phyloP scores from a whole-genome alignment of 1,140 invertebrate genomes.

The Trichomalopsis sarcophagae region DNA sequence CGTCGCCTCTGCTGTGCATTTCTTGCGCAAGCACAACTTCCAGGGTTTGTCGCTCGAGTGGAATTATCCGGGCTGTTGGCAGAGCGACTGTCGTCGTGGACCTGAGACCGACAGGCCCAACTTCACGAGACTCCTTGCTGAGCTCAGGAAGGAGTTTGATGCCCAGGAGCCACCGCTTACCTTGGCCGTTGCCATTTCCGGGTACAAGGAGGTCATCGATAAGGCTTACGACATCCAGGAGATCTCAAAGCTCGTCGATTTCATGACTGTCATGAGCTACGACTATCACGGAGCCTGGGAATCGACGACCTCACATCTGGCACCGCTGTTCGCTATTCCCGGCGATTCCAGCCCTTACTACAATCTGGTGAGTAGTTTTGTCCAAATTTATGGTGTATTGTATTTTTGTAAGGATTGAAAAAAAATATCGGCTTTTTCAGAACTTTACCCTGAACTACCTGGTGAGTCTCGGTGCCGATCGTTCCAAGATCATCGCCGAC shows the following conservation, averaged over 20 bases:
- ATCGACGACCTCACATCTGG: conserved; percentile 85
- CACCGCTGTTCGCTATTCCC: conserved; percentile 81
- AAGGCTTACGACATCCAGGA: conserved; percentile 85
- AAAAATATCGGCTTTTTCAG: conserved; percentile 68
- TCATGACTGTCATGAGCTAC: conserved; percentile 91
- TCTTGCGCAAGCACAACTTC: conserved; percentile 84
- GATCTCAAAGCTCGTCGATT: conserved; percentile 84
- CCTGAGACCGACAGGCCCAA: conserved; percentile 85
- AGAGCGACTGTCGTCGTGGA: conserved; percentile 89
- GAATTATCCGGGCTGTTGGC: conserved; percentile 95
- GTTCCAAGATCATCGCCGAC: conserved; percentile 88
- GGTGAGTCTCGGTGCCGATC: conserved; percentile 83
- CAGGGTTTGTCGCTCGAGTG: conserved; percentile 91
- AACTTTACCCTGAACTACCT: conserved; percentile 87
- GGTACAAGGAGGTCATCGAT: conserved; percentile 92
- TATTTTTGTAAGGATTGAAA: conserved; percentile 9
- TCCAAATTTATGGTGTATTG: not conserved
- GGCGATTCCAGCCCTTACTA: conserved; percentile 84
- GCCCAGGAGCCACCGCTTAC: conserved; percentile 80
- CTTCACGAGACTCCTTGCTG: conserved; percentile 86
- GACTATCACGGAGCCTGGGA: conserved; percentile 94
- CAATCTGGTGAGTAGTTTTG: conserved; percentile 80
- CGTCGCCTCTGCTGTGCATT: conserved; percentile 80
- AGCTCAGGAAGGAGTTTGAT: conserved; percentile 86
- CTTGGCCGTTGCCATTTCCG: conserved; percentile 89